Evolutionary conservation across 2,888 invertebrate species (phyloP), one percentile per base, ranked within the genome.

Genomic region (Polydrusus tereticollis): DNA sequence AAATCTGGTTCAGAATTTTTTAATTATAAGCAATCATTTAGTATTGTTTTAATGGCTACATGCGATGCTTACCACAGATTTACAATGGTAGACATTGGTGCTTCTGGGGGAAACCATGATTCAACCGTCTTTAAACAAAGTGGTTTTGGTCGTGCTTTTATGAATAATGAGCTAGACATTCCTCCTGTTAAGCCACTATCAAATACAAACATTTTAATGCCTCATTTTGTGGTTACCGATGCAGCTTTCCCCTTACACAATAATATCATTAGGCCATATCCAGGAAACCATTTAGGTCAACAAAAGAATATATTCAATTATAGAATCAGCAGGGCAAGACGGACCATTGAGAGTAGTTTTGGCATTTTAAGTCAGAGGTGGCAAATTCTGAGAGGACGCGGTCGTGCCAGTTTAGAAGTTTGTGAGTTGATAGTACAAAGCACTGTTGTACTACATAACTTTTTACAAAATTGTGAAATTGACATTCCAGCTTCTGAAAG

Each of bases 11-110:
- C 77, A 21, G 69, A 77, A 58, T 82, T 72, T 69, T 79, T 76
- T 69, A 82, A 82, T 74, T 81, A 82, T 74, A 81, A 83, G 77
- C 76, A 77, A 65, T 74, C 58, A 8, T 71, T 71, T 36, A 62
- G 72, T 45, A 58, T 76, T 3, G 69, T 73, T 16, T 80, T 63
- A 78, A 77, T 82, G 73, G 81, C 79, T 16, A 58, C 77, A 36
- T 80, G 80, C 63, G 80, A 81, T 71, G 77, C 78, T 1, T 74
- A 79, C 14, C 80, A 80, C 73, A 70, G 70, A 45, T 83, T 84
- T 78, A 72, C 77, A 23, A 74, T 76, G 52, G 77, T 80, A 16
- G 80, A 82, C 73, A 78, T 81, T 62, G 82, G 83, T 23, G 75
- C 75, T 55, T 78, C 77, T 73, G 81, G 81, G 6, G 77, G 76